Base-by-base conservation (phyloP, 2,888 invertebrate genomes). In the Polydrusus pterygomalis region DNA sequence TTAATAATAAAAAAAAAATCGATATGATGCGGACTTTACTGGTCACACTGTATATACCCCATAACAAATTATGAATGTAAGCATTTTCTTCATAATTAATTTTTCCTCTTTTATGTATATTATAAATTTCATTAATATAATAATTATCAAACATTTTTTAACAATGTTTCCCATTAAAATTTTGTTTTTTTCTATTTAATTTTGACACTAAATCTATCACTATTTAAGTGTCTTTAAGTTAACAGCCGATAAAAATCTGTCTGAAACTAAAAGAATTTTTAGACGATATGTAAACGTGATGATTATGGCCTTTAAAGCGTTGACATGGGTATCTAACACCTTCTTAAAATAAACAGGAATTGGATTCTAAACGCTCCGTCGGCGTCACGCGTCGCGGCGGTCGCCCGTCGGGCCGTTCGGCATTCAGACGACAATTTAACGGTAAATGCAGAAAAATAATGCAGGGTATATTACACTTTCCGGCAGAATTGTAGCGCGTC, bases 281-380 rank as follows among this genome's bases (percentile, higher is more conserved):
- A 38, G 18, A 38, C 38, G 30, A 13, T 54, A 13, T 54, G 6
- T 25, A 30, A 30, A 54, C 54, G 58, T 38, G 58, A 60, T 60
- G 58, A 60, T 60, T 38, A 60, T 38, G 38, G 58, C 58, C 38
- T 60, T 60, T 38, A 60, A 38, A 60, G 58, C 38, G 58, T 60
- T 60, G 58, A 60, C 34, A 60, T 60, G 38, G 38, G 38, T 17
- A 60, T 60, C 25, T 51, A 17, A 18, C 71, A 71, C 63, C 71
- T 51, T 71, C 71, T 64, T 62, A 71, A 71, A 71, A 71, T 71
- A 71, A 71, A 64, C 20, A 54, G 38, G 45, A 8, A 67, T 67
- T 8, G 54, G 54, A 13, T 51, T 67, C 51, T 67, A 54, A 67
- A 67, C 45, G 51, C 38, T 34, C 10, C 40, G 18, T n/a, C n/a